Percentiles rank a stretch among this genome's conserved stretches.
These are phyloP conservation scores for Eulemur macaco DNA, from an alignment of 2,113 vertebrate genomes.

Conservation along the genomic window DNA sequence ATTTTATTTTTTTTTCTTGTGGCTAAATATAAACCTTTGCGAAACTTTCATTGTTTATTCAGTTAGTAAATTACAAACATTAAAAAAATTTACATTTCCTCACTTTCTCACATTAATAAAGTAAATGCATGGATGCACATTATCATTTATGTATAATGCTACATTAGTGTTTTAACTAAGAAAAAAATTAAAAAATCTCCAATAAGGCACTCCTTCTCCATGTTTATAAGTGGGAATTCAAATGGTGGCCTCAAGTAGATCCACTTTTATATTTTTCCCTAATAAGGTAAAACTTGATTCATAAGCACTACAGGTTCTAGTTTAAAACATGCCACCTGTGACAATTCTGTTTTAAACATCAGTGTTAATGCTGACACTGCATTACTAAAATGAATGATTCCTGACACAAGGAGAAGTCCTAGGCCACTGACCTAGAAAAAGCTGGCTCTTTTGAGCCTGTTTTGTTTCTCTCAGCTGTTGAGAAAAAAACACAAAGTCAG, in stretches of 20 bases:
- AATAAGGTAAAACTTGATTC: background rate
- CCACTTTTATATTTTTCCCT: background rate
- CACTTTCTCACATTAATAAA: background rate
- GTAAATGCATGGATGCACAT: rapidly evolving
- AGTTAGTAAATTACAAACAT: background rate
- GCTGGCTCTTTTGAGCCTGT: background rate
- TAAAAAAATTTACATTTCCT: background rate
- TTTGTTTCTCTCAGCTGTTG: background rate
- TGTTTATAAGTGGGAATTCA: background rate
- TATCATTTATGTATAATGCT: background rate
- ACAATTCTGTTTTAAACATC: constrained; percentile 48
- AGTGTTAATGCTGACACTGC: constrained; percentile 23
- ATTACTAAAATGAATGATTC: constrained; percentile 69
- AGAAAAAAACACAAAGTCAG: background rate
- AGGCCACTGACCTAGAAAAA: constrained; percentile 37
- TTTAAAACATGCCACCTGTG: constrained; percentile 60
- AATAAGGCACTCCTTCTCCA: background rate
- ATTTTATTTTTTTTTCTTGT: background rate
- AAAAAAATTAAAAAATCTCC: background rate
- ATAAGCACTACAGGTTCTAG: constrained; percentile 62
- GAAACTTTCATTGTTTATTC: background rate
- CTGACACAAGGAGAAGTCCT: constrained; percentile 38
- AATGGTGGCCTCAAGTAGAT: constrained; percentile 20
- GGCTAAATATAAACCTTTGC: background rate
- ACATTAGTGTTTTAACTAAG: background rate